Evolutionary conservation across 2,797 vertebrate species (phyloP).

Genomic region (Agapornis canus): DNA sequence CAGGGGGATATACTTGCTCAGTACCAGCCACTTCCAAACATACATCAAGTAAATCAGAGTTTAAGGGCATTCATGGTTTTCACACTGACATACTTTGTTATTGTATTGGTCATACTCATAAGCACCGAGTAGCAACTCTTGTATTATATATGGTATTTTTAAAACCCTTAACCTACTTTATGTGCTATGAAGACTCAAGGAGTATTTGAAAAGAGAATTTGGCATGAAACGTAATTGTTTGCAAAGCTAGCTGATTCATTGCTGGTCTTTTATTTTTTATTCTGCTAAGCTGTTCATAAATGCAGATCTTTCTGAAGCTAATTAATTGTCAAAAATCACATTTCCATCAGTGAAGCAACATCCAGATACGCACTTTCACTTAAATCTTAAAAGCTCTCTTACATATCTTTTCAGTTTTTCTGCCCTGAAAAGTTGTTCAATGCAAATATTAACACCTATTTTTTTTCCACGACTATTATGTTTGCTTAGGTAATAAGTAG

Average conservation of each 20-base stretch:
- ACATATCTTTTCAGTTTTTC: not conserved
- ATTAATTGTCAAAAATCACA: not conserved
- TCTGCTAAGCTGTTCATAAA: not conserved
- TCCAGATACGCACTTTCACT: not conserved
- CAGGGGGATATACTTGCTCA: not conserved
- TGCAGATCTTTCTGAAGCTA: not conserved
- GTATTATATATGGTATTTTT: not conserved
- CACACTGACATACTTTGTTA: not conserved
- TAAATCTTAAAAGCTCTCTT: not conserved
- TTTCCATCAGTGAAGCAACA: not conserved
- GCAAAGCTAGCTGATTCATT: not conserved
- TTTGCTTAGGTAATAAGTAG: constrained; percentile 10
- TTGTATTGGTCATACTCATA: not conserved
- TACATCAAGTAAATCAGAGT: not conserved
- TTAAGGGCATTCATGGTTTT: not conserved
- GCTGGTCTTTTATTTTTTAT: not conserved
- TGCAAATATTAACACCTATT: not conserved
- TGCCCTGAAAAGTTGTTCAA: not conserved
- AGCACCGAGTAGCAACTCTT: not conserved
- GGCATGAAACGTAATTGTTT: not conserved
- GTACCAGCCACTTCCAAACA: not conserved
- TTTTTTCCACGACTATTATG: not conserved
- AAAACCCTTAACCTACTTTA: not conserved
- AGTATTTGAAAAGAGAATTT: not conserved
- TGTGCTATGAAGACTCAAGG: not conserved